Evolutionary conservation across 2,113 vertebrate species (phyloP), one percentile per base, ranked within the genome.

Genomic region (Ahaetulla prasina): DNA sequence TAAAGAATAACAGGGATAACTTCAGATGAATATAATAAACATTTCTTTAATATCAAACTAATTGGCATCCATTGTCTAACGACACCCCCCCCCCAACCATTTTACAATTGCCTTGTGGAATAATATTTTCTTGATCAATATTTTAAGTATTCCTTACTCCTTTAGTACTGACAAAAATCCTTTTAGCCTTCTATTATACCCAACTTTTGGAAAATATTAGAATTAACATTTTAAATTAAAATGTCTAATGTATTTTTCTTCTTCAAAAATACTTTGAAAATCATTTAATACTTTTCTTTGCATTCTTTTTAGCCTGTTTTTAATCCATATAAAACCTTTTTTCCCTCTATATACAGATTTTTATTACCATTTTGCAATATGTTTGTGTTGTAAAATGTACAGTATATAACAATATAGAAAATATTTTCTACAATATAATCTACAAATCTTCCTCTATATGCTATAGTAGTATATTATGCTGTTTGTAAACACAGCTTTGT

Each of bases 1-100:
- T 98, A 98, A 97, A 98, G 98, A 98, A 98, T 98, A 98, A 97
- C 96, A 98, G 98, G 97, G 98, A 98, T 98, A 98, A 97, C 98
- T 97, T 97, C 98, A 97, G 97, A 96, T 97, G 98, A 97, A 97
- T 98, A 98, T 98, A 98, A 98, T 98, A 98, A 95, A 94, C 96
- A 93, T 97, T 94, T 95, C 95, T 95, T 96, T 87, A 7, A 96
- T 94, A 93, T 97, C 94, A 96, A 94, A 96, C 96, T 96, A 92
- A 94, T 93, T 94, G 96, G 94, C 91, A 92, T 96, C 95, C 94
- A 92, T 95, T 96, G 94, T 96, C 96, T 94, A 55, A 55, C 22
- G 23, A 55, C 94, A 95, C 95, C 93, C 94, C 95, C 4, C 52
- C 68, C 93, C 90, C 50, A 89, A 91, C 74, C 93, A 89, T 43